A percentile compares a stretch with the other conserved stretches of the same genome.
Conservation (phyloP, 2,888 invertebrate species). For the Octonoba sinensis region DNA sequence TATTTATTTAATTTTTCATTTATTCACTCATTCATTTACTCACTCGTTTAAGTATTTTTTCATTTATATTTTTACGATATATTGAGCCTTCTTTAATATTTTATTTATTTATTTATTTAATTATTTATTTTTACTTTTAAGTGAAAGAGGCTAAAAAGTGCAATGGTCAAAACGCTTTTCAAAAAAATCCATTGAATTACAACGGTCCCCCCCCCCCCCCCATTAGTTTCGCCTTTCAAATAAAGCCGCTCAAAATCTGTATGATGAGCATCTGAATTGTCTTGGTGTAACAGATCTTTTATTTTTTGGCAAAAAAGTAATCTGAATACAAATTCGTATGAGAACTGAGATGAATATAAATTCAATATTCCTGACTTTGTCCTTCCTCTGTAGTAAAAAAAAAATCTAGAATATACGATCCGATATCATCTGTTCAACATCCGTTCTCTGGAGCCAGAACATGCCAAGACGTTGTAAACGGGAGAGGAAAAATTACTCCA, state of each 20-base stretch:
- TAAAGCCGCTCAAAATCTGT: too few species aligned
- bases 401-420: too few species aligned
- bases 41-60: background rate
- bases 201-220: conserved; percentile 4
- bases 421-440: conserved; percentile 25
- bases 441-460: background rate
- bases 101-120: background rate
- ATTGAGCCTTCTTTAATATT: background rate
- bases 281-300: too few species aligned
- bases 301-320: too few species aligned
- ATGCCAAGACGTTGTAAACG: conserved; percentile 12
- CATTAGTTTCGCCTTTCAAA: too few species aligned
- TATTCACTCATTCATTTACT: background rate
- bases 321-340: too few species aligned
- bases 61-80: background rate
- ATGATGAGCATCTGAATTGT: too few species aligned
- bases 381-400: too few species aligned
- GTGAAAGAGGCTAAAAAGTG: background rate
- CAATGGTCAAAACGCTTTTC: background rate
- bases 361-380: too few species aligned
- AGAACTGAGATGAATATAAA: too few species aligned
- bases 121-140: background rate
- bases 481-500: conserved; percentile 8
- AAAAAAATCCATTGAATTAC: background rate
- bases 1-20: background rate